These are phyloP conservation scores for Rousettus leschenaultii DNA, from an alignment of 2,113 vertebrate species.

Conservation along the genomic window DNA sequence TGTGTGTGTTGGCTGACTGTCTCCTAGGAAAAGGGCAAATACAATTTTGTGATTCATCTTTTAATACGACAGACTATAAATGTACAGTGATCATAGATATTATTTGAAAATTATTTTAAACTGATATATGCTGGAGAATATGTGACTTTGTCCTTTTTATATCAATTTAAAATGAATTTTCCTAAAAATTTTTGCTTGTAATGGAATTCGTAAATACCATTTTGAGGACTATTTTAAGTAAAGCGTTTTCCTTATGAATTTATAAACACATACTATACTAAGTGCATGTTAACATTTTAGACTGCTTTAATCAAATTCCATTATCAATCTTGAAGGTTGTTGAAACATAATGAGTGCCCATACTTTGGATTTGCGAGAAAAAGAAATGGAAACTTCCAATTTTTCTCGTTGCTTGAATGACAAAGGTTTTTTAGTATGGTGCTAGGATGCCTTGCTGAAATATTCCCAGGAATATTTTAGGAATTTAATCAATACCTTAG, in stretches of 20 bases:
- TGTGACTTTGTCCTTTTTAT: neutral
- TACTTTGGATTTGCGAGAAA: neutral
- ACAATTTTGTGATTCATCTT: neutral
- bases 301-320: neutral
- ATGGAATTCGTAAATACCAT: neutral
- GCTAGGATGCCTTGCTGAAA: neutral
- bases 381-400: neutral
- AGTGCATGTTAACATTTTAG: neutral
- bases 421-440: neutral
- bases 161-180: neutral
- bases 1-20: neutral
- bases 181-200: neutral
- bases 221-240: neutral
- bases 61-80: neutral
- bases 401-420: neutral
- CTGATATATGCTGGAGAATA: neutral
- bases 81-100: neutral
- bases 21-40: neutral
- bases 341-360: neutral
- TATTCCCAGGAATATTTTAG: neutral
- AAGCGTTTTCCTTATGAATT: neutral
- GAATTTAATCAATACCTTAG: neutral
- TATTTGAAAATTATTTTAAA: neutral
- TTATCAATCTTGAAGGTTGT: neutral
- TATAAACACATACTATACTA: neutral